Evolutionary conservation across 2,113 vertebrate genomes (phyloP), one percentile per base, ranked within the genome.

Genomic region (Epinephelus cyanopodus): DNA sequence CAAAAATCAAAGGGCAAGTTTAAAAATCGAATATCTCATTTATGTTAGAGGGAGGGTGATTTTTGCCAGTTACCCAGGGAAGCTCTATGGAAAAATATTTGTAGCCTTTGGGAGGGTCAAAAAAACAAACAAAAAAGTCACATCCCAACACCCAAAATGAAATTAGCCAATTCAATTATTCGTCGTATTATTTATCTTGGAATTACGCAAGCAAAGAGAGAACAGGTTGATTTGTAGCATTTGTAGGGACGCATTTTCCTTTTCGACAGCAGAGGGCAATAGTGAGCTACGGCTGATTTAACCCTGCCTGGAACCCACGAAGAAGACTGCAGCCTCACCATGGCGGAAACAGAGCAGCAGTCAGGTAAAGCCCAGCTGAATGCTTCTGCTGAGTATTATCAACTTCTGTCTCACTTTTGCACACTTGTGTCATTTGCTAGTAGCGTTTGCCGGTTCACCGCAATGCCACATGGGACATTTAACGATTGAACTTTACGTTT

Each of bases 271-370:
- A 11, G 86, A 1, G 1, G 87, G 89, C 88, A 61, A 74, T 58
- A 56, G 0, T 3, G 67, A 80, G 71, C n/a, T 1, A 0, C 0
- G 13, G 0, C 11, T 13, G 19, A 1, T 73, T 58, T 18, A 47
- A 79, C 17, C 23, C 10, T 29, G 1, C 21, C 42, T 5, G 2
- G 19, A 77, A 61, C 5, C 13, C 39, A 8, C 73, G 90, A 90
- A 89, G 91, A 89, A 87, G 83, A 84, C 0, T 1, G 47, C 23
- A 29, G n/a, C 23, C 2, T 76, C 79, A 48, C 70, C 76, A 94
- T 94, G 93, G 93, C 93, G 89, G 93, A 94, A 87, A 73, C 83
- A 29, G 81, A 85, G 2, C 77, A 84, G 63, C 90, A 84, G 66
- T 63, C 90, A 92, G 92, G 93, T 94, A 94, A 89, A 66, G 18